Evolutionary conservation across 2,113 vertebrate species (phyloP), one percentile per base, ranked within the genome.

Genomic region (Sander lucioperca): DNA sequence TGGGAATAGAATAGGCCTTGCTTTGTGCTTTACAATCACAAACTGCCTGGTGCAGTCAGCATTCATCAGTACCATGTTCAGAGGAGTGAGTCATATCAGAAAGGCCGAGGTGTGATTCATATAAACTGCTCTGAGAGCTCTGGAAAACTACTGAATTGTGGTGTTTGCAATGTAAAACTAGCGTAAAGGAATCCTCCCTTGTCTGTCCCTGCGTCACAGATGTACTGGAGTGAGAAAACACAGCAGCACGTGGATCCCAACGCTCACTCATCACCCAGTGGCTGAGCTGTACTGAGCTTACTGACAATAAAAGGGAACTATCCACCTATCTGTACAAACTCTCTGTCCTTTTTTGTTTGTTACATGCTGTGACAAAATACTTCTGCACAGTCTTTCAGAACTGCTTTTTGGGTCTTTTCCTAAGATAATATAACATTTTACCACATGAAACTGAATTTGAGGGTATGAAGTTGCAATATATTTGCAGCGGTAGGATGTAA

Each of bases 171-270:
- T 77, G 77, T 84, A 88, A 85, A 91, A 74, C 85, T 90, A 23
- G 90, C 69, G 58, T 91, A 87, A 92, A 91, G 89, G 85, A 91
- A 91, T 88, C 80, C 68, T 80, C 10, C 74, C 33, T 86, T 48
- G 62, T 89, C 39, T 90, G 78, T 86, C 56, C 16, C 69, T 77
- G 72, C 70, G 11, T 82, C 66, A 82, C 84, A 94, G 92, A 84
- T 88, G 71, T 23, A 36, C 69, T 77, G 82, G 82, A 89, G 83
- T 91, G 89, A 92, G 69, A 56, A 27, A 33, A 21, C 25, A 43
- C 54, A 25, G 83, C 56, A 45, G 50, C 69, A 70, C 0, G 79
- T 4, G 47, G 83, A 87, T 64, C 54, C 73, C 72, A 36, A 11
- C 27, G 27, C 80, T 48, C 58, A 12, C 33, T 39, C 64, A 53